Evolutionary conservation across 1,140 invertebrate genomes (phyloP).

Genomic region (Heliconius himera): DNA sequence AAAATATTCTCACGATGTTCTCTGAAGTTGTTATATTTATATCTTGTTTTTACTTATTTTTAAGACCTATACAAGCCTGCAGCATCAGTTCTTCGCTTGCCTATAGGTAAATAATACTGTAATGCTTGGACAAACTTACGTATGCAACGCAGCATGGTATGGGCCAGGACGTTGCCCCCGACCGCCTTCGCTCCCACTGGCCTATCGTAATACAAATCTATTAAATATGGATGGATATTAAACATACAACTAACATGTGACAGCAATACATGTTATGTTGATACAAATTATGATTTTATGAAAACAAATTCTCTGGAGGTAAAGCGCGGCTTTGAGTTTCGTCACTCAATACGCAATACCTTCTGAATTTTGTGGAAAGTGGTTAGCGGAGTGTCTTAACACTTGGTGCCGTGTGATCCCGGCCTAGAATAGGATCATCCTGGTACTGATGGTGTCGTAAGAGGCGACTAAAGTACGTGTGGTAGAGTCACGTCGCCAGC

Average conservation of each 20-base stretch:
- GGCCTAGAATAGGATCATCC: too few relatives aligned
- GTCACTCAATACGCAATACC: too few relatives aligned
- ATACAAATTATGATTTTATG: too few relatives aligned
- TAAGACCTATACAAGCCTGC: neutral
- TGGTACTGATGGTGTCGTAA: too few relatives aligned
- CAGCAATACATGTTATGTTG: too few relatives aligned
- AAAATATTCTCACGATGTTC: neutral
- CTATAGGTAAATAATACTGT: conserved; percentile 18
- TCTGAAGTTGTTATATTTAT: neutral
- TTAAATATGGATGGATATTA: conserved; percentile 4
- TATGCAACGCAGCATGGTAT: conserved; percentile 46
- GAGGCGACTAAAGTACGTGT: too few relatives aligned
- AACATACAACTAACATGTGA: neutral
- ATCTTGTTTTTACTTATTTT: neutral
- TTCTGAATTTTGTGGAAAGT: too few relatives aligned
- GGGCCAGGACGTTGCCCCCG: conserved; percentile 53
- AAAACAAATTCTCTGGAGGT: too few relatives aligned
- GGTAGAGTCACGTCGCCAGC: too few relatives aligned
- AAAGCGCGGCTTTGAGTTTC: too few relatives aligned
- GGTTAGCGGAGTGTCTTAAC: too few relatives aligned
- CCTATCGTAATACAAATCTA: conserved; percentile 30
- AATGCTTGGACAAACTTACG: conserved; percentile 41
- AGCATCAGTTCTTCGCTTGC: neutral
- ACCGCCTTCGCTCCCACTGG: conserved; percentile 36
- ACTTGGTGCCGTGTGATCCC: too few relatives aligned